Evolutionary conservation across 2,797 vertebrate genomes (phyloP), one percentile per base, ranked within the genome.

Genomic region (Harpagifer antarcticus): DNA sequence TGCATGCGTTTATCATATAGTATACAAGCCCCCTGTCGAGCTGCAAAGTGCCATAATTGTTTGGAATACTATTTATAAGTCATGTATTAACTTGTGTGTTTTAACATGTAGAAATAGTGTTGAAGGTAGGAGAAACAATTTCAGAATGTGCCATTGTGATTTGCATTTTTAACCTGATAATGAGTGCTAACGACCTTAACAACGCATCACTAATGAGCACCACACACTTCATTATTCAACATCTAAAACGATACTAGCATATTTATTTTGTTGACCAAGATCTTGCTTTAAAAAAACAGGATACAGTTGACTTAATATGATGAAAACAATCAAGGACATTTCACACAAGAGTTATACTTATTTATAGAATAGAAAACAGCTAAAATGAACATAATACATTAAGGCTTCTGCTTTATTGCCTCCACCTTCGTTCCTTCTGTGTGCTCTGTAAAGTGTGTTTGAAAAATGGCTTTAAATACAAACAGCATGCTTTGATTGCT

Each of bases 391-490:
- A 27, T 27, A 5, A 27, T 27, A 27, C 27, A 27, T 27, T 37
- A 37, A 37, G 33, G 7, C 33, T 48, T 69, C 5, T 47, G 62
- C 57, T 65, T 63, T 55, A 27, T 66, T 3, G 16, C 61, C 52
- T 66, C 23, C 55, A 17, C 63, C 49, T 69, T 54, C 0, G 2
- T 61, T 47, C n/a, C 27, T 43, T 0, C 53, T 15, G 27, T 27
- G 27, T 27, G 27, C 27, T 68, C n/a, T 20, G 50, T 52, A 79
- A 58, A 68, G 55, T 13, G n/a, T 10, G 43, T 55, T 61, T 72
- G 72, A 81, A 66, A 77, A 66, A 77, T 23, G 12, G 60, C 49
- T 50, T 61, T 47, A 52, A 66, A 77, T 57, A 50, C 49, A 54
- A 54, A 47, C 7, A 40, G 42, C n/a, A 42, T 23, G 15, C 40